Evolutionary conservation across 2,888 invertebrate species (phyloP).

Genomic region (Platypus cylindrus): DNA sequence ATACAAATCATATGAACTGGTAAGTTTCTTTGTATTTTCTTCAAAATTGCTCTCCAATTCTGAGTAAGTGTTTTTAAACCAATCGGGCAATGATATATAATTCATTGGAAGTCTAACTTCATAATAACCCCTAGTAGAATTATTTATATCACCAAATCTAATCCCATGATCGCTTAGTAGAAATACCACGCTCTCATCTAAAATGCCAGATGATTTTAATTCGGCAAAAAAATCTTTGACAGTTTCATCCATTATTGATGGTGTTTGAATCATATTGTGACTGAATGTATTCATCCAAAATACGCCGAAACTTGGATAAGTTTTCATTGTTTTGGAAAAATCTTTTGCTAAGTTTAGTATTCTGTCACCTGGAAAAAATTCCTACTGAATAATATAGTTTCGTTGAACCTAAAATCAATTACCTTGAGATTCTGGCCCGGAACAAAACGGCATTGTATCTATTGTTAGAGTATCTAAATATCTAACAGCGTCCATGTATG

Average conservation of each 20-base stretch:
- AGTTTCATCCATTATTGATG: conserved; percentile 52
- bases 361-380: conserved; percentile 44
- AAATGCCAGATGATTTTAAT: conserved; percentile 43
- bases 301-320: conserved; percentile 56
- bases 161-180: conserved; percentile 73
- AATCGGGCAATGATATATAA: conserved; percentile 53
- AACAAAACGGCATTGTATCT: conserved; percentile 34
- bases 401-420: not conserved
- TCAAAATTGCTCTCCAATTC: conserved; percentile 43
- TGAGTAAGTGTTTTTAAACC: conserved; percentile 44
- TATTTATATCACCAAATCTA: conserved; percentile 50
- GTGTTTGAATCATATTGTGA: conserved; percentile 55
- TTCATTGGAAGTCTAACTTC: conserved; percentile 68
- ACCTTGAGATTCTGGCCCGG: conserved; percentile 42
- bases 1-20: conserved; percentile 66
- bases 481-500: conserved; percentile 60
- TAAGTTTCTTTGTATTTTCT: conserved; percentile 51
- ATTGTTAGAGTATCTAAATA: conserved; percentile 20
- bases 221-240: conserved; percentile 47
- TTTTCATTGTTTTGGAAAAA: conserved; percentile 48
- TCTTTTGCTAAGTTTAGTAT: conserved; percentile 56
- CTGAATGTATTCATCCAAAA: conserved; percentile 73
- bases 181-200: conserved; percentile 55
- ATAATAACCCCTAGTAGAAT: conserved; percentile 58
- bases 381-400: not conserved